Evolutionary conservation across 2,888 invertebrate species (phyloP).

Genomic region (Trachelus tabidus): DNA sequence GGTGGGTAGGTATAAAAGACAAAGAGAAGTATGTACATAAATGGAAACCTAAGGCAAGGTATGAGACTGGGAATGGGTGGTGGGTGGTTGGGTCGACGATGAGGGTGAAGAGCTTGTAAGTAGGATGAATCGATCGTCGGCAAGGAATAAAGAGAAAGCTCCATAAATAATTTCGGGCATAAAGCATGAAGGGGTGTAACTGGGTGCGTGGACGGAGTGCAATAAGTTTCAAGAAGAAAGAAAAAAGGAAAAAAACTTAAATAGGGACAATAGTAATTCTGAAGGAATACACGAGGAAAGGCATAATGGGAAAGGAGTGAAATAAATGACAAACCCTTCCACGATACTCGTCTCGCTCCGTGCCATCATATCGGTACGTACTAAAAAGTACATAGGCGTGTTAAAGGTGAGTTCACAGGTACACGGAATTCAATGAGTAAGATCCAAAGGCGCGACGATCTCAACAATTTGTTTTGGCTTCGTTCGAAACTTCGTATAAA

Average conservation of each 20-base stretch:
- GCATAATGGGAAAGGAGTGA: not conserved
- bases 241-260: not conserved
- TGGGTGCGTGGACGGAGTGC: not conserved
- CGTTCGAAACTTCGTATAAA: slow-evolving; percentile 50
- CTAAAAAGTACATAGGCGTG: not conserved
- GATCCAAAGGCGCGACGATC: slow-evolving; percentile 56
- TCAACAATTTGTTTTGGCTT: slow-evolving; percentile 62
- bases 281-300: not conserved
- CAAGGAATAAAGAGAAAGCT: not conserved
- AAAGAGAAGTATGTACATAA: not conserved
- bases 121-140: not conserved
- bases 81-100: not conserved
- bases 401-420: not conserved
- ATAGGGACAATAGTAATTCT: not conserved
- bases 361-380: not conserved
- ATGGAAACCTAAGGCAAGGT: not conserved
- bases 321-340: not conserved
- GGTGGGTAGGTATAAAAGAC: not conserved
- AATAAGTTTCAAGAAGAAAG: not conserved
- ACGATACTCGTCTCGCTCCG: not conserved
- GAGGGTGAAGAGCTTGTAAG: not conserved
- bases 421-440: slow-evolving; percentile 39
- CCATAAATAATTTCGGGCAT: not conserved
- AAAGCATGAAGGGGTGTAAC: not conserved
- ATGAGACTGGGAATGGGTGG: not conserved